Percentiles rank a stretch among this genome's conserved stretches.
Evolutionary conservation across 2,888 invertebrate species (phyloP).

Genomic region (Choristoneura rosaceana): DNA sequence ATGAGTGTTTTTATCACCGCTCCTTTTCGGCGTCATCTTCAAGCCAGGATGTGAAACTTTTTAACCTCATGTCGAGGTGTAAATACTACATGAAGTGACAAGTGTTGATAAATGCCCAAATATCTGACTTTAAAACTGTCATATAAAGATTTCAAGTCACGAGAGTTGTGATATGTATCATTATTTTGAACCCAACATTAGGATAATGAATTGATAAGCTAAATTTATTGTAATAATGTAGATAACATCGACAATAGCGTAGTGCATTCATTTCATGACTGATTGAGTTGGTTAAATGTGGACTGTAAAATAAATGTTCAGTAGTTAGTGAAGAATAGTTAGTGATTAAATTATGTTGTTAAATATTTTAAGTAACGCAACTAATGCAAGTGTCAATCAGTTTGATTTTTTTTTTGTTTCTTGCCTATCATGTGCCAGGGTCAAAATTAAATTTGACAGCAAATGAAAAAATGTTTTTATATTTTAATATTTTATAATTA

Average conservation of each 20-base stretch:
- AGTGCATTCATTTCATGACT: conserved; percentile 43
- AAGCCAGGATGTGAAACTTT: not conserved
- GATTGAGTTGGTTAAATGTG: conserved; percentile 41
- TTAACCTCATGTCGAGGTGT: not conserved
- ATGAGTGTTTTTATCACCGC: no score
- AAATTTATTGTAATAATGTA: conserved; percentile 38
- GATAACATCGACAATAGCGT: conserved; percentile 50
- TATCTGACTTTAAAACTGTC: not conserved
- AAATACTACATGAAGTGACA: not conserved
- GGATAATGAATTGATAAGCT: conserved; percentile 1
- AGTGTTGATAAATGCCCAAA: not conserved
- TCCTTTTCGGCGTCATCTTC: no score
- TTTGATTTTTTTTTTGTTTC: not conserved
- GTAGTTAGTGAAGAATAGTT: conserved; percentile 37
- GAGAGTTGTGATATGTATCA: conserved; percentile 52
- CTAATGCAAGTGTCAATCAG: conserved; percentile 10
- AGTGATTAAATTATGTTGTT: conserved; percentile 24
- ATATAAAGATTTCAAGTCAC: conserved; percentile 42
- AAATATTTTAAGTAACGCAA: not conserved
- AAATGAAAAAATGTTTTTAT: not conserved
- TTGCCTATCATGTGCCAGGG: not conserved
- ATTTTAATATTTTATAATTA: not conserved
- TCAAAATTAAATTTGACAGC: not conserved
- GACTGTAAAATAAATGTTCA: conserved; percentile 26
- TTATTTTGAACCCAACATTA: conserved; percentile 10